Base-by-base conservation (phyloP, 2,888 invertebrate species). In the Gymnoscelis rufifasciata region DNA sequence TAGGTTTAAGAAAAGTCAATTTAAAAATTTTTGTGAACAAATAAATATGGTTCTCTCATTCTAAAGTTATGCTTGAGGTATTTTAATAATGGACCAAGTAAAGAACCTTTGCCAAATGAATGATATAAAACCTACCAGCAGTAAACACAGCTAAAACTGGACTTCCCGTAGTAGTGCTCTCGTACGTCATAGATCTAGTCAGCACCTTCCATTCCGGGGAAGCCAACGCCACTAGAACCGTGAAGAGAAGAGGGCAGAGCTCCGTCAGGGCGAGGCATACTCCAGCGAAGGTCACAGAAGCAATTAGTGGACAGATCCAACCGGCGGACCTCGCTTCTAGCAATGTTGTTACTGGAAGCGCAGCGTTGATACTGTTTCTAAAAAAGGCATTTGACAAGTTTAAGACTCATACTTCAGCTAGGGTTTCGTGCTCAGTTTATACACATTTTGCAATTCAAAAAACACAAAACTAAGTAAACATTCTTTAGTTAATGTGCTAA, bases 121-220 rank as follows among this genome's bases (percentile, higher is more conserved):
- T n/a, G n/a, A n/a, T n/a, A n/a, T n/a, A 14, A 11, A 38, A 43
- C 70, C 52, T 60, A 90, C 91, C 91, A 64, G 90, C 91, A 43
- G 90, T 90, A 61, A 91, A 91, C 26, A 91, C 90, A n/a, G 91
- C 91, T 15, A 91, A 66, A 1, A 91, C 90, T 1, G 91, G 91
- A 51, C 91, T 91, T 23, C 91, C 91, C 33, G 91, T 91, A 7
- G 90, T 82, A 2, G 89, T 73, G 56, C 90, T 91, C 62, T 90
- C 90, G 51, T 91, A 91, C 8, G 91, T 88, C 75, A 92, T 87
- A 1, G 90, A 90, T 35, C 90, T 82, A 7, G 91, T 90, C 19
- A 92, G 78, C 12, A 92, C 89, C 52, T 90, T 89, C 91, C 91
- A 91, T 59, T 91, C 91, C 1, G 90, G 90, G 7, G 90, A 90